A percentile compares a stretch with the other conserved stretches of the same genome.
phyloP scores from a whole-genome alignment of 2,113 vertebrate genomes.

The Hymenochirus boettgeri region DNA sequence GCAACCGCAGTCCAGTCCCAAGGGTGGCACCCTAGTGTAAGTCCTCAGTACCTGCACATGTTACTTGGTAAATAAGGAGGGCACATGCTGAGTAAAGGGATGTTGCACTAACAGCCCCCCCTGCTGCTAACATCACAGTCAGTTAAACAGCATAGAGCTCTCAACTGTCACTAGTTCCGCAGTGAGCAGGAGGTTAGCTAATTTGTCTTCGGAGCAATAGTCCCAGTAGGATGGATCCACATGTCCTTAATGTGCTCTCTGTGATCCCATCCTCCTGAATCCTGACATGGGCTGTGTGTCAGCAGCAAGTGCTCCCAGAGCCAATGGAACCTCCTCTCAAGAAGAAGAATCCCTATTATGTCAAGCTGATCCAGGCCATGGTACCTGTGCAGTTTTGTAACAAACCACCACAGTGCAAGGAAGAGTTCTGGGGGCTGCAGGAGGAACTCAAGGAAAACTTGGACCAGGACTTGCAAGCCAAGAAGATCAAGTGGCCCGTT shows the following conservation, averaged over 20 bases:
- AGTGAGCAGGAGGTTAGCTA: constrained; percentile 27
- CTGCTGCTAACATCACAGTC: constrained; percentile 8
- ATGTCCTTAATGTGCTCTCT: not conserved
- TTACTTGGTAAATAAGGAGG: not conserved
- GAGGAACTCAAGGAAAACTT: constrained; percentile 80
- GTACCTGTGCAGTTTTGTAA: constrained; percentile 30
- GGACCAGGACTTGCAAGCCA: constrained; percentile 68
- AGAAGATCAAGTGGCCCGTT: constrained; percentile 89
- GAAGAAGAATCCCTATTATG: constrained; percentile 89
- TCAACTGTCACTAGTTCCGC: constrained; percentile 5
- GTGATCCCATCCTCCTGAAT: constrained; percentile 20
- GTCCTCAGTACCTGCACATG: not conserved
- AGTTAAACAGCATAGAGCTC: constrained; percentile 16
- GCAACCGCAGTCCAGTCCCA: not conserved
- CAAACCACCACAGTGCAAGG: constrained; percentile 63
- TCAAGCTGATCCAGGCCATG: constrained; percentile 70
- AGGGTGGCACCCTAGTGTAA: not conserved
- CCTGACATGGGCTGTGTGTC: constrained; percentile 89
- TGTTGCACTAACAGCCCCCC: constrained; percentile 9
- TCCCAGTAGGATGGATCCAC: constrained; percentile 22
- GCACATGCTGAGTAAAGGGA: not conserved
- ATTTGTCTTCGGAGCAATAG: constrained; percentile 6
- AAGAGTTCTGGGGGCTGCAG: constrained; percentile 74
- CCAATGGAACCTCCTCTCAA: constrained; percentile 65
- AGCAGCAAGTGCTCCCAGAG: constrained; percentile 96